phyloP scores from a whole-genome alignment of 2,113 vertebrate species.

The Cryptomyrus ogoouensis region DNA sequence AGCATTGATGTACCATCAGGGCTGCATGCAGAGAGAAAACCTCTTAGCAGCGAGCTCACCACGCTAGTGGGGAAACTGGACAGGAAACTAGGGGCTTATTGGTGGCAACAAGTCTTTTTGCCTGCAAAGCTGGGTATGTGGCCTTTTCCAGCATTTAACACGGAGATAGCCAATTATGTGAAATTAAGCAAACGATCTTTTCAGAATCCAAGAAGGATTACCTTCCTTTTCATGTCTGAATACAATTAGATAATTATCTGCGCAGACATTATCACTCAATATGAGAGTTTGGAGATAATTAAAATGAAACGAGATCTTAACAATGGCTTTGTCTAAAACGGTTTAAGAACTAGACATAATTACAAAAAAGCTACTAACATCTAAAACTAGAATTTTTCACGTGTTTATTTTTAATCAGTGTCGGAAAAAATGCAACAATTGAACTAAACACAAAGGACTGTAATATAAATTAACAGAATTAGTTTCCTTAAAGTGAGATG shows the following conservation, averaged over 20 bases:
- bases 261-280: neutral
- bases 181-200: neutral
- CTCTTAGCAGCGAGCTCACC: neutral
- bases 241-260: slow-evolving; percentile 7
- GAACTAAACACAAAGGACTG: neutral
- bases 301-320: neutral
- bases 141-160: neutral
- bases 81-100: neutral
- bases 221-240: neutral
- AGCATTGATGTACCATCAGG: neutral
- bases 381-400: neutral
- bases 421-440: neutral
- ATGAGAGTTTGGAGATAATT: neutral
- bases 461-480: neutral
- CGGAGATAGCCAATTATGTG: neutral
- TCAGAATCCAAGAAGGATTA: neutral
- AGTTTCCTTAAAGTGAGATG: neutral
- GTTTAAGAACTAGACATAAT: neutral
- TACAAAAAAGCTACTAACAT: neutral
- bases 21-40: neutral
- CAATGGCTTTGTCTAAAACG: neutral
- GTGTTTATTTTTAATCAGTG: neutral
- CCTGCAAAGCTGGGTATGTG: neutral
- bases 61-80: neutral
- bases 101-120: neutral